Conservation (phyloP, 1,140 invertebrate species). For the Drosophila tropicalis region DNA sequence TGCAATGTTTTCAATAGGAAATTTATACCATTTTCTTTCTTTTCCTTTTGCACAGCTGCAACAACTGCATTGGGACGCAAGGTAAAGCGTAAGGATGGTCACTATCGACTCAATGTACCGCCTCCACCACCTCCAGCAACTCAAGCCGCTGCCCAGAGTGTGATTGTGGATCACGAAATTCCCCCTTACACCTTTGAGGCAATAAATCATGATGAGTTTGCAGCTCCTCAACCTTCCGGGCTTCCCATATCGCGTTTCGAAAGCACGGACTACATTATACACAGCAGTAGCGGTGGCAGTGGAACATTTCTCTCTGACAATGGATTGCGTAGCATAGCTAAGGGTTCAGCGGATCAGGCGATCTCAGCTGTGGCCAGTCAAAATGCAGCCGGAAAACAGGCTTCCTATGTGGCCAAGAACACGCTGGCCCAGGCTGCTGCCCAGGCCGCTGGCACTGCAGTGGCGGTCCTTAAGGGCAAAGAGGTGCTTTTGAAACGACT, state of each 20-base stretch:
- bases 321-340: conserved; percentile 84
- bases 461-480: conserved; percentile 85
- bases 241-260: conserved; percentile 41
- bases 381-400: conserved; percentile 85
- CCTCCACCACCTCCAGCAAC: conserved; percentile 62
- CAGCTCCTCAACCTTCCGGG: conserved; percentile 29
- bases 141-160: conserved; percentile 36
- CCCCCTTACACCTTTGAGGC: conserved; percentile 68
- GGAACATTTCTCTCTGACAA: conserved; percentile 72
- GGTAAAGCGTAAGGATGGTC: conserved; percentile 71
- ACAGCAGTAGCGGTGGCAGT: conserved; percentile 24
- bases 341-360: conserved; percentile 89
- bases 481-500: conserved; percentile 85
- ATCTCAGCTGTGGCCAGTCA: conserved; percentile 83
- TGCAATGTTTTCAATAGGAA: conserved; percentile 6
- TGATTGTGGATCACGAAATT: conserved; percentile 47
- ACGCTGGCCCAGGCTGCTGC: conserved; percentile 84
- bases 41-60: conserved; percentile 27
- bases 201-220: conserved; percentile 66
- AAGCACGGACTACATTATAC: conserved; percentile 49
- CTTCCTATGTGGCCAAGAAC: conserved; percentile 85
- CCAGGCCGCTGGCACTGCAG: conserved; percentile 82
- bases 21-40: conserved; percentile 10
- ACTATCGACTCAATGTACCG: conserved; percentile 69
- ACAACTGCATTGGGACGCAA: conserved; percentile 61